Evolutionary conservation across 92 coral and sea anemone species (phyloP).

Genomic region (Epizoanthus illoricatus): DNA sequence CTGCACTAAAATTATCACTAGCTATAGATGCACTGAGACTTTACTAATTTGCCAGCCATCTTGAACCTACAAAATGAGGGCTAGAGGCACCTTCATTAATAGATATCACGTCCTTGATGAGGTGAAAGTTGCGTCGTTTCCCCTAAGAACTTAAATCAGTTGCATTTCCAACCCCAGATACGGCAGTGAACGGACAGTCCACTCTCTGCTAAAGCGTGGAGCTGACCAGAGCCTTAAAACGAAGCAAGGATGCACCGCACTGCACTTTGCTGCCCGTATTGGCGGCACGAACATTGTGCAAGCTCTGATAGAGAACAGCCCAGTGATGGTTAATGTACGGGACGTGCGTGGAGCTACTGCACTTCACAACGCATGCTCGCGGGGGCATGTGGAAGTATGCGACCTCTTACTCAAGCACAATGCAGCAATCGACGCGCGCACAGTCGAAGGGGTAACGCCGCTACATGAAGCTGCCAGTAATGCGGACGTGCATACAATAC

Average conservation of each 20-base stretch:
- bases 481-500: background rate
- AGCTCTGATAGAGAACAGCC: background rate
- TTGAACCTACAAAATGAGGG: too few relatives aligned
- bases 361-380: background rate
- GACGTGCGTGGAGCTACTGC: background rate
- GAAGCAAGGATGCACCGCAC: background rate
- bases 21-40: too few relatives aligned
- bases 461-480: slow-evolving; percentile 1
- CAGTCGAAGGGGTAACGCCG: background rate
- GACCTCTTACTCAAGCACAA: background rate
- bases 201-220: background rate
- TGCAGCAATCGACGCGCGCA: slow-evolving; percentile 7
- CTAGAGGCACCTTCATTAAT: too few relatives aligned
- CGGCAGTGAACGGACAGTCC: background rate
- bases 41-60: too few relatives aligned
- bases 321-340: background rate
- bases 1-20: too few relatives aligned
- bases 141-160: too few relatives aligned
- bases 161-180: background rate
- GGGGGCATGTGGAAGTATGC: background rate
- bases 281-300: background rate
- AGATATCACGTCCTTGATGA: too few relatives aligned
- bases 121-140: too few relatives aligned
- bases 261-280: slow-evolving; percentile 5
- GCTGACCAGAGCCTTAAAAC: background rate